Percentiles rank a stretch among this genome's conserved stretches.
These are phyloP conservation scores for Carollia perspicillata DNA, from an alignment of 2,113 vertebrate species.

Conservation along the genomic window DNA sequence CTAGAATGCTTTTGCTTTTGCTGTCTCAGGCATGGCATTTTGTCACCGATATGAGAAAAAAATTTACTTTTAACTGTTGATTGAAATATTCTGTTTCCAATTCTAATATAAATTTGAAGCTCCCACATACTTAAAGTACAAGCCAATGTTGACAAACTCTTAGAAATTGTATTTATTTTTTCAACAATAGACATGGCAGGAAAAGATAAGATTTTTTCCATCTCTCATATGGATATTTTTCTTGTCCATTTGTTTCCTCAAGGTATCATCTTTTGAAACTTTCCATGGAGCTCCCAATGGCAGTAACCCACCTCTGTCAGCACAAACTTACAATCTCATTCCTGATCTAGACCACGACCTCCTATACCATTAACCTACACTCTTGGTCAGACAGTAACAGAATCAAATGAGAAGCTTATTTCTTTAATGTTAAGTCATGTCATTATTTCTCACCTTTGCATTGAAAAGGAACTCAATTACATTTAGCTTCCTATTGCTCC, in stretches of 20 bases:
- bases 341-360: neutral
- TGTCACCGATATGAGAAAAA: neutral
- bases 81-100: neutral
- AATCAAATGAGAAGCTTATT: neutral
- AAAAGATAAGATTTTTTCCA: neutral
- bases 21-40: neutral
- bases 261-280: neutral
- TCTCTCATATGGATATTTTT: neutral
- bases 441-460: neutral
- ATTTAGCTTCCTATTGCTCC: neutral
- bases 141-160: neutral
- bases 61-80: neutral
- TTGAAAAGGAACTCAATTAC: neutral
- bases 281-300: neutral
- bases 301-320: no score
- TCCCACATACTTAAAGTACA: neutral
- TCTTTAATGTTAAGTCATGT: neutral
- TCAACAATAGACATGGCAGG: neutral
- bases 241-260: neutral
- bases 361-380: neutral
- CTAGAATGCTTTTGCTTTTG: neutral
- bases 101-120: neutral
- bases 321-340: neutral
- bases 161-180: neutral
- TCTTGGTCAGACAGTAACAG: neutral